These are phyloP conservation scores for Hyles lineata DNA, from an alignment of 2,888 invertebrate species.

Conservation along the genomic window DNA sequence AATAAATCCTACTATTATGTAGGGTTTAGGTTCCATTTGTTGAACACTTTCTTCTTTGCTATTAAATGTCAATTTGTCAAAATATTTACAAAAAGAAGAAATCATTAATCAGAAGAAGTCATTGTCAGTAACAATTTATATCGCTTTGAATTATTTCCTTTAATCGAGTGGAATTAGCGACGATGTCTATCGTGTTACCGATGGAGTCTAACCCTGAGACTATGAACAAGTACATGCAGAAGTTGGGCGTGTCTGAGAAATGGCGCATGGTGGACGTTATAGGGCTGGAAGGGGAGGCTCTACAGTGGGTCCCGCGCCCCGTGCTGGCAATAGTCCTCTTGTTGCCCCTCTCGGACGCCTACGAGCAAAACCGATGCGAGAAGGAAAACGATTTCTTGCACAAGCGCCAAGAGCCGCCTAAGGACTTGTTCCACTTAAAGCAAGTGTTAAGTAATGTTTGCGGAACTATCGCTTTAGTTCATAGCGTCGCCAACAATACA, in stretches of 20 bases:
- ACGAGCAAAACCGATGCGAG: conserved; percentile 87
- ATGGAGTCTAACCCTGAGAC: conserved; percentile 86
- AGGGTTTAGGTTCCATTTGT: too few species aligned
- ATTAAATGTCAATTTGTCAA: not conserved
- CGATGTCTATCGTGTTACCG: conserved; percentile 65
- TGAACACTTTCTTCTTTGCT: too few species aligned
- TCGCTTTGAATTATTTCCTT: not conserved
- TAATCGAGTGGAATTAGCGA: not conserved
- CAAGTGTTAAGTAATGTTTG: conserved; percentile 97
- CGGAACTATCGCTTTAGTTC: conserved; percentile 97
- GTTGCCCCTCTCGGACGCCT: conserved; percentile 92
- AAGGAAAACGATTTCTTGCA: conserved; percentile 86
- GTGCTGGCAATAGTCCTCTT: conserved; percentile 93
- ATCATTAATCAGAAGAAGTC: not conserved
- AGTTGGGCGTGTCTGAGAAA: conserved; percentile 91
- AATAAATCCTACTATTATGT: too few species aligned
- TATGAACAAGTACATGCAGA: conserved; percentile 88
- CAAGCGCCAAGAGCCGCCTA: conserved; percentile 83
- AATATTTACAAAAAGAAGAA: not conserved
- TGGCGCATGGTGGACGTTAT: conserved; percentile 96
- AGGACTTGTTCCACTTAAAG: conserved; percentile 92
- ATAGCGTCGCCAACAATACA: conserved; percentile 95
- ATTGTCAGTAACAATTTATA: not conserved
- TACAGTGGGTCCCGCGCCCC: conserved; percentile 94
- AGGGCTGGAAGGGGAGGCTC: conserved; percentile 93